phyloP scores from a whole-genome alignment of 1,140 invertebrate species.

The Melanaphis sacchari region DNA sequence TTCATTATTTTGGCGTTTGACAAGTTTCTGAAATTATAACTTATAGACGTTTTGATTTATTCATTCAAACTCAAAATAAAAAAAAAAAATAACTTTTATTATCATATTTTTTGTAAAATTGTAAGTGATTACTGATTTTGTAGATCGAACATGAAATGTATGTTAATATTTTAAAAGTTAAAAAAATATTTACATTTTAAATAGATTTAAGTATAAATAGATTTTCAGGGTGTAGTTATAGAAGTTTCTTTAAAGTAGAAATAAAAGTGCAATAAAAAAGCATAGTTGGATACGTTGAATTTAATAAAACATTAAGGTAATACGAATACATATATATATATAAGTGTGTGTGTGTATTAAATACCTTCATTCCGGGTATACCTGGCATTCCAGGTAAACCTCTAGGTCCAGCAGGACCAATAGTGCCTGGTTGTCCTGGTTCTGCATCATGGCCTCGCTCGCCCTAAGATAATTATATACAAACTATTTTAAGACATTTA shows the following conservation, averaged over 20 bases:
- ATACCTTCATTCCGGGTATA: conserved; percentile 71
- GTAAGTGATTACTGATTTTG: too few relatives aligned
- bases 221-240: not conserved
- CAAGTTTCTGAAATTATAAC: too few relatives aligned
- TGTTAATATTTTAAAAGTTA: not conserved
- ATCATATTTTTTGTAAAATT: not conserved
- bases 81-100: not conserved
- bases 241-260: not conserved
- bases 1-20: too few relatives aligned
- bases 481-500: not conserved
- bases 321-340: not conserved
- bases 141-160: too few relatives aligned
- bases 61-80: not conserved
- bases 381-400: conserved; percentile 80
- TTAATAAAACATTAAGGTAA: not conserved
- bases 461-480: conserved; percentile 67
- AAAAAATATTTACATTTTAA: not conserved
- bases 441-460: conserved; percentile 80
- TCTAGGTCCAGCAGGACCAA: conserved; percentile 73
- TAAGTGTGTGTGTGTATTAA: not conserved
- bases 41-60: not conserved
- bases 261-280: not conserved
- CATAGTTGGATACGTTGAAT: not conserved
- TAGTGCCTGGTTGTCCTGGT: conserved; percentile 73
- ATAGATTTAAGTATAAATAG: not conserved